Evolutionary conservation across 2,797 vertebrate species (phyloP), one percentile per base, ranked within the genome.

Genomic region (Epinephelus malabaricus): DNA sequence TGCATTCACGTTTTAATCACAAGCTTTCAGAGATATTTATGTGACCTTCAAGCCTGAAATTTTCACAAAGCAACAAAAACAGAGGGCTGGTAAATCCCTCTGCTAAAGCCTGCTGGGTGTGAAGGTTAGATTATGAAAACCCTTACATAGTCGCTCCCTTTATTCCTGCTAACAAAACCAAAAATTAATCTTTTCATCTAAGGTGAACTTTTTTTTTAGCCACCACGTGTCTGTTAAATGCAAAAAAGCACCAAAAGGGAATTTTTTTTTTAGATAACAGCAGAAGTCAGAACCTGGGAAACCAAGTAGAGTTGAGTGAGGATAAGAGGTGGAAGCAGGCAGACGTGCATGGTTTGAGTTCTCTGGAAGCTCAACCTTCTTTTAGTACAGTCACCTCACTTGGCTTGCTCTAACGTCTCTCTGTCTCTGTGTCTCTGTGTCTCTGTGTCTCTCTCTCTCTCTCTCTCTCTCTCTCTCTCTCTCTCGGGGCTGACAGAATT

Each of bases 401-500:
- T 92, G 91, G 91, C 89, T 69, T 86, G 88, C 91, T 88, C 86
- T 80, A 79, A 82, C 81, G 21, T 93, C 92, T 93, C 95, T 60
- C 73, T 63, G 69, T 78, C 68, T 46, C 60, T 60, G 69, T 61
- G 79, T 69, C 2, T 25, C 3, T 59, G 73, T 73, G 87, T 78
- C 82, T 94, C 96, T 96, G n/a, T n/a, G n/a, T 73, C 88, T 78
- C 82, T 94, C 96, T 96, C 95, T 95, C 95, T 95, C 93, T 25
- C 3, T 59, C 76, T 73, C 88, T 78, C 82, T 94, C 0, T 25
- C 3, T 59, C 76, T 73, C 88, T 78, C 82, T 94, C 96, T 96
- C 95, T 95, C 95, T 95, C 93, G 93, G 95, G 96, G 95, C 95
- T 96, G 96, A 96, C 97, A 97, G 97, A 97, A 97, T 98, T 97